Conservation (phyloP, 2,888 invertebrate species). For the Tachina fera region DNA sequence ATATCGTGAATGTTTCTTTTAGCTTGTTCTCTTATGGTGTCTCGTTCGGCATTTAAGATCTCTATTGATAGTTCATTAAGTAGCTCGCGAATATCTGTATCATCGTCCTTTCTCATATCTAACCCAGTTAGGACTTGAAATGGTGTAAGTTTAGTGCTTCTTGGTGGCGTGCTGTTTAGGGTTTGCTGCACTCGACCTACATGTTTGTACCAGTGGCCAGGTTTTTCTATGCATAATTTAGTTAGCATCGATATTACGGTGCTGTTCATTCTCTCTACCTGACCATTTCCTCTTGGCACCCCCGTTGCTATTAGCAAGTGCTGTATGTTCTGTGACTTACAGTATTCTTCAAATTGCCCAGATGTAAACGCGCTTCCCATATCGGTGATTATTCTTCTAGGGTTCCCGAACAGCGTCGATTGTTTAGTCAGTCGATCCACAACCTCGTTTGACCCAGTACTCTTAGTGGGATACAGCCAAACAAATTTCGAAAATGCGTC, state of each 20-base stretch:
- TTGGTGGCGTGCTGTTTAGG: conserved; percentile 9
- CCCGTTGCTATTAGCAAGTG: conserved; percentile 77
- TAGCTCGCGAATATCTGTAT: background rate
- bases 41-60: conserved; percentile 2
- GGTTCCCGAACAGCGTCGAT: conserved; percentile 35
- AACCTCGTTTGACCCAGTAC: conserved; percentile 61
- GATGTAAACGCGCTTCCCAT: conserved; percentile 56
- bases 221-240: conserved; percentile 16
- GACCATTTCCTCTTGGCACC: conserved; percentile 36
- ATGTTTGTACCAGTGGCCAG: conserved; percentile 7
- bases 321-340: conserved; percentile 73
- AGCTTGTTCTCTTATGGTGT: conserved; percentile 3
- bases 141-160: conserved; percentile 21
- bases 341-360: conserved; percentile 76
- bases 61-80: background rate
- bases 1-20: conserved; percentile 8
- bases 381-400: conserved; percentile 47
- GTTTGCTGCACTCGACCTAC: conserved; percentile 23
- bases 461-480: conserved; percentile 78
- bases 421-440: conserved; percentile 48
- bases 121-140: conserved; percentile 14
- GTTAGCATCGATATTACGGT: conserved; percentile 6
- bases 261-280: conserved; percentile 5
- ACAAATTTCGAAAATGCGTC: conserved; percentile 75
- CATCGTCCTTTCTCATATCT: conserved; percentile 2